These are phyloP conservation scores for Scleropages formosus DNA, from an alignment of 2,797 vertebrate species.

Conservation along the genomic window DNA sequence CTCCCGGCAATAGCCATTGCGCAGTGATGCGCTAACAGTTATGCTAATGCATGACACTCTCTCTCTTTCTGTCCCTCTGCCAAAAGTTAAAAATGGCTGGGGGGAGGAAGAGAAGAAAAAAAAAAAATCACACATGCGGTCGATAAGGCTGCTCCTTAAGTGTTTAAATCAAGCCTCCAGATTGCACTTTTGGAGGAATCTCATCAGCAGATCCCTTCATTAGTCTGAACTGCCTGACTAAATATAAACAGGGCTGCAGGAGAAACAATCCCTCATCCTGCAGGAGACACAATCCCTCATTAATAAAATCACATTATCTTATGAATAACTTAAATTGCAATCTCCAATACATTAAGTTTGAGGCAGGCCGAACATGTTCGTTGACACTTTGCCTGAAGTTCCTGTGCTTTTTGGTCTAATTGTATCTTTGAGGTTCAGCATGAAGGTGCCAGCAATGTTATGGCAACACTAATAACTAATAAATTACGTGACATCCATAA, in stretches of 20 bases:
- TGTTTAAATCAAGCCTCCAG: conserved; percentile 8
- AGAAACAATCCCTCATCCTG: conserved; percentile 9
- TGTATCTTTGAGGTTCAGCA: background rate
- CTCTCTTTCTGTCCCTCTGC: background rate
- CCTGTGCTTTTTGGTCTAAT: background rate
- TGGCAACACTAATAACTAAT: too few relatives aligned
- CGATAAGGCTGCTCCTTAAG: background rate
- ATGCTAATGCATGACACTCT: background rate
- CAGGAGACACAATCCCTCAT: background rate
- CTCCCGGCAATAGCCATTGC: conserved; percentile 2
- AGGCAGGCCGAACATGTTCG: background rate
- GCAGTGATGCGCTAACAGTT: background rate
- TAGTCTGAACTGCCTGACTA: background rate
- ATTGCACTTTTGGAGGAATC: background rate
- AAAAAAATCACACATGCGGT: background rate
- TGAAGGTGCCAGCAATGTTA: background rate
- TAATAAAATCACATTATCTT: background rate
- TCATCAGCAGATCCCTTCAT: background rate
- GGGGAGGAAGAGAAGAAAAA: background rate
- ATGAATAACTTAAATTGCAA: conserved; percentile 19
- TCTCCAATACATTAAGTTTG: background rate
- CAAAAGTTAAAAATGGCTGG: background rate
- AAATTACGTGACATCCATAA: background rate
- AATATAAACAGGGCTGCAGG: background rate
- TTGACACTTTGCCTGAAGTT: background rate